These are phyloP conservation scores for Chrysocyon brachyurus DNA, from an alignment of 2,797 vertebrate species.

Conservation along the genomic window DNA sequence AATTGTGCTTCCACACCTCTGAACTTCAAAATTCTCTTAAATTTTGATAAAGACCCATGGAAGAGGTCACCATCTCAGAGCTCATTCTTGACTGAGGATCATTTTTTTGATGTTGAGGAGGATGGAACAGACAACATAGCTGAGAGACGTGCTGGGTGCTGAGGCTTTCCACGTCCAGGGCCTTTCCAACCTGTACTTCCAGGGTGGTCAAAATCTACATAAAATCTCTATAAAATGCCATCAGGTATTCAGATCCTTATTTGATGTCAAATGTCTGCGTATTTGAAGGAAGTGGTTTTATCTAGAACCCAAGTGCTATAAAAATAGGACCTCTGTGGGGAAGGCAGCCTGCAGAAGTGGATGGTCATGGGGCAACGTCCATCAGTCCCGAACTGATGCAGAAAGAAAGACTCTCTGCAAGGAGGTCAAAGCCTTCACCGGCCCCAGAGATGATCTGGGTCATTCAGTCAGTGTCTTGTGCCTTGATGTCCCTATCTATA, in stretches of 20 bases:
- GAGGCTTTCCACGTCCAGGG: accelerated
- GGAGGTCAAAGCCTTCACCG: no score
- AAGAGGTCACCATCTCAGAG: accelerated
- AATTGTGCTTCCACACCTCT: background rate
- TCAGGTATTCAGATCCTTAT: no score
- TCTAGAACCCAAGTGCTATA: background rate
- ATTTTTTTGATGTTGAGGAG: background rate
- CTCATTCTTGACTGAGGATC: accelerated
- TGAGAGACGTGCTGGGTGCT: background rate
- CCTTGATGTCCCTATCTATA: no score
- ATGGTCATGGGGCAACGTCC: accelerated
- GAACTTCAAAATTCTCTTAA: background rate
- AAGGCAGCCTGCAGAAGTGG: background rate
- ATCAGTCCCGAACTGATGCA: accelerated
- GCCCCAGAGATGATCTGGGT: background rate
- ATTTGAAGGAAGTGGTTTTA: background rate
- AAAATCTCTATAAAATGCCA: background rate
- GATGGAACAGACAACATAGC: no score
- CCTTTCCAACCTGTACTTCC: no score
- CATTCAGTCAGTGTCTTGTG: background rate
- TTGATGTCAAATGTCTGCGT: no score
- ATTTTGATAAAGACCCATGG: background rate
- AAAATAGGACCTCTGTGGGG: background rate
- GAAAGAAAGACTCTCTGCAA: background rate
- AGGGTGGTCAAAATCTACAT: accelerated